Base-by-base conservation (phyloP, 1,140 invertebrate genomes). In the Drosophila baimaii region DNA sequence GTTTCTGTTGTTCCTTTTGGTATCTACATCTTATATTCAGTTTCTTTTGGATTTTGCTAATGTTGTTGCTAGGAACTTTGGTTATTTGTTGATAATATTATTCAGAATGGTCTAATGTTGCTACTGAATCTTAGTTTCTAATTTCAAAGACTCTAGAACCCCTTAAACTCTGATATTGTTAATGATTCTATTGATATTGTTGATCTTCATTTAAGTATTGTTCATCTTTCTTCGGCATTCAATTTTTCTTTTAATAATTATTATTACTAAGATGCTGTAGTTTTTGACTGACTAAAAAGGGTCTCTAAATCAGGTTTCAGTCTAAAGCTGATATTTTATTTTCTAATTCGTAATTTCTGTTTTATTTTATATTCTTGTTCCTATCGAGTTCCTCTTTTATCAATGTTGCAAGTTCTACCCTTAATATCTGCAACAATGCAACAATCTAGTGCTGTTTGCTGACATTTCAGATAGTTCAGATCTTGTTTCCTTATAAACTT, bases 1-100 rank as follows among this genome's bases (percentile, higher is more conserved):
- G 29, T 21, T 33, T 29, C 29, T 52, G 15, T 59, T 62, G 54
- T 52, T 44, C 21, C 69, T 59, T 46, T 23, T 61, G 61, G 31
- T n/a, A n/a, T n/a, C n/a, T n/a, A n/a, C n/a, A n/a, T 19, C 25
- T 31, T 25, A 4, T 5, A 2, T 19, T 2, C 41, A 1, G 5
- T 25, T 25, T 25, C n/a, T 47, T 46, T 2, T 10, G 19, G 1
- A 13, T 7, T 1, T 44, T 44, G 12, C 5, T 47, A 13, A 2
- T 5, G 1, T 29, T 33, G 13, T 17, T 33, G 29, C 12, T 31
- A 2, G 15, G 1, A 27, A 47, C 17, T 19, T 39, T 1, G 17
- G 6, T 39, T 17, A 8, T 3, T 17, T 41, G 0, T 19, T 35
- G 33, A 15, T 9, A 41, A 41, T 41, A 41, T 41, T 17, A n/a